These are phyloP conservation scores for Chionodraco myersi DNA, from an alignment of 2,113 vertebrate genomes.

Conservation along the genomic window DNA sequence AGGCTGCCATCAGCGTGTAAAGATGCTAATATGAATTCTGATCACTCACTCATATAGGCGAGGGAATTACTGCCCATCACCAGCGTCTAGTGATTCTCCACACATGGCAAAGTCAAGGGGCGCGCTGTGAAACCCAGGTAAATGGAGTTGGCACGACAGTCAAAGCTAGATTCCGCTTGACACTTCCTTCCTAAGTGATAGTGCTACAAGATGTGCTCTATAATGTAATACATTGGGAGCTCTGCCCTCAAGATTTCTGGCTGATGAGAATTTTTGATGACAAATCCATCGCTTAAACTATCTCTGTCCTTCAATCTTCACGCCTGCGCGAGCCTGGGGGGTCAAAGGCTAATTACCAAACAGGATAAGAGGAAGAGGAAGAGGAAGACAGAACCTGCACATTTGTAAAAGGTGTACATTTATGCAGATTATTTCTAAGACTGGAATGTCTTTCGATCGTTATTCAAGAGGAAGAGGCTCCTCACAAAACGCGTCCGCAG, in stretches of 20 bases:
- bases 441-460: slow-evolving; percentile 49
- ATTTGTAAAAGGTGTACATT: slow-evolving; percentile 74
- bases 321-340: slow-evolving; percentile 60
- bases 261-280: slow-evolving; percentile 72
- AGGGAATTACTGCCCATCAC: slow-evolving; percentile 76
- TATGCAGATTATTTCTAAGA: slow-evolving; percentile 74
- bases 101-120: slow-evolving; percentile 79
- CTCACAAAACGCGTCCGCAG: slow-evolving; percentile 7
- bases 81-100: slow-evolving; percentile 65
- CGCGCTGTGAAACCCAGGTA: slow-evolving; percentile 69
- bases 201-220: slow-evolving; percentile 65
- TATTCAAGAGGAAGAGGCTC: slow-evolving; percentile 44
- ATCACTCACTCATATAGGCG: slow-evolving; percentile 76
- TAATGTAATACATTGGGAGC: slow-evolving; percentile 74
- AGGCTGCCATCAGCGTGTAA: slow-evolving; percentile 76
- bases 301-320: slow-evolving; percentile 72
- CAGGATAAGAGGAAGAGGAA: slow-evolving; percentile 68
- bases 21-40: slow-evolving; percentile 83
- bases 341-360: slow-evolving; percentile 80
- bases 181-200: slow-evolving; percentile 68
- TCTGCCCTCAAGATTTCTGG: slow-evolving; percentile 70
- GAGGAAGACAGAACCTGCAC: slow-evolving; percentile 59
- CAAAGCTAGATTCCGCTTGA: slow-evolving; percentile 63
- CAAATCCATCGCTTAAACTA: slow-evolving; percentile 72
- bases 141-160: slow-evolving; percentile 74